Base-by-base conservation (phyloP, 2,888 invertebrate species). In the Andrena bicolor region DNA sequence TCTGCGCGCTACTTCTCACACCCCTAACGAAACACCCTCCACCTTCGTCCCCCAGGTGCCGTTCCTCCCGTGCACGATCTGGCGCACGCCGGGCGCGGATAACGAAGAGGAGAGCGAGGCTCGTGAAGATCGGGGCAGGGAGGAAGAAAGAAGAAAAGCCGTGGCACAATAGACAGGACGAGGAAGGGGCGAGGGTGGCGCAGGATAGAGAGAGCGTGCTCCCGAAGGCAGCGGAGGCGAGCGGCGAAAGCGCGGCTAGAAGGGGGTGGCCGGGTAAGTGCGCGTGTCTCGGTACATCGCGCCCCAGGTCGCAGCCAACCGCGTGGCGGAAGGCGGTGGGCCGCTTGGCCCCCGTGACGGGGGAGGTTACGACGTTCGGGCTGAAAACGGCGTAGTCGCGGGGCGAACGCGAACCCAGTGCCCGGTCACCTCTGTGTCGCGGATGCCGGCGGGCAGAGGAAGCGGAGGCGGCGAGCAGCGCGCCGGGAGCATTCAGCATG, bases 221-320 rank as follows among this genome's bases (percentile, higher is more conserved):
- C 23, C 23, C 10, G 26, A 26, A 26, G 23, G 20, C 20, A 7
- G 10, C 8, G 16, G 6, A 0, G 16, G 6, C 16, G 30, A 7
- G 20, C 10, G 41, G 16, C n/a, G 23, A 56, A 41, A 66, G 68
- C 5, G 8, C 30, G 28, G 16, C 8, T 26, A 30, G 32, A 41
- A 20, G 23, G 60, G 75, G 70, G 49, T 58, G 20, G n/a, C 23
- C 56, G 58, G 4, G 30, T 51, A 49, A 78, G 75, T 83, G 83
- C 83, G 83, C 82, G 61, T 82, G 83, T 82, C 83, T 72, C 53
- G 58, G 64, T n/a, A 53, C 60, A 28, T 72, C 72, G 72, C 60
- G 23, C 30, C 65, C 41, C 60, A 60, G 20, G 26, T 58, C 66
- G 83, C 49, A 56, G 72, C 49, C 48, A 61, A 41, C 68, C 74